Conservation (phyloP, 2,888 invertebrate species). For the Autographa gamma region DNA sequence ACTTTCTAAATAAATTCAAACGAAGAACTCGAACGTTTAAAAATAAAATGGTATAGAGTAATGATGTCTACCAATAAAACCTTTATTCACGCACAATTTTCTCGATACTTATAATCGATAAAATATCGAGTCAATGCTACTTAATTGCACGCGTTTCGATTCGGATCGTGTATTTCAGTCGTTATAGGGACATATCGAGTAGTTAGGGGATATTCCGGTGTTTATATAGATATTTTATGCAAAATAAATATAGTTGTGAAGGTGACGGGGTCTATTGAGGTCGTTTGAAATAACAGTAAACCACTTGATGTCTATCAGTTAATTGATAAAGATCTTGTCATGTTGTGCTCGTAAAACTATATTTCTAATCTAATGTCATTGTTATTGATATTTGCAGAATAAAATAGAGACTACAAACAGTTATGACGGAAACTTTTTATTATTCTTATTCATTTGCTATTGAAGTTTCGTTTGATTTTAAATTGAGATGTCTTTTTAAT, state of each 20-base stretch:
- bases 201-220: constrained; percentile 46
- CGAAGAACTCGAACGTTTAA: constrained; percentile 40
- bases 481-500: neutral
- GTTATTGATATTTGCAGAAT: constrained; percentile 35
- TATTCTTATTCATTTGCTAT: constrained; percentile 12
- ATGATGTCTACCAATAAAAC: constrained; percentile 66
- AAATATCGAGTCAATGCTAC: constrained; percentile 70
- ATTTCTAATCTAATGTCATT: constrained; percentile 35
- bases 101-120: constrained; percentile 63
- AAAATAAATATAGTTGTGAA: constrained; percentile 39
- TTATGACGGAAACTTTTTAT: constrained; percentile 11
- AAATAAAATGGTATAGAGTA: constrained; percentile 63
- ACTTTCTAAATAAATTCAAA: constrained; percentile 58
- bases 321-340: constrained; percentile 52
- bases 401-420: constrained; percentile 25
- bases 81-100: constrained; percentile 77
- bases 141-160: constrained; percentile 76
- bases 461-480: neutral
- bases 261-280: constrained; percentile 53
- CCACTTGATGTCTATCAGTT: constrained; percentile 46
- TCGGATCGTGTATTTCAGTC: constrained; percentile 64
- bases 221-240: constrained; percentile 52
- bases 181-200: constrained; percentile 62
- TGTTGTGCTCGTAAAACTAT: constrained; percentile 49
- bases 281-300: constrained; percentile 54